phyloP scores from a whole-genome alignment of 2,113 vertebrate species.

The Tetrax tetrax region DNA sequence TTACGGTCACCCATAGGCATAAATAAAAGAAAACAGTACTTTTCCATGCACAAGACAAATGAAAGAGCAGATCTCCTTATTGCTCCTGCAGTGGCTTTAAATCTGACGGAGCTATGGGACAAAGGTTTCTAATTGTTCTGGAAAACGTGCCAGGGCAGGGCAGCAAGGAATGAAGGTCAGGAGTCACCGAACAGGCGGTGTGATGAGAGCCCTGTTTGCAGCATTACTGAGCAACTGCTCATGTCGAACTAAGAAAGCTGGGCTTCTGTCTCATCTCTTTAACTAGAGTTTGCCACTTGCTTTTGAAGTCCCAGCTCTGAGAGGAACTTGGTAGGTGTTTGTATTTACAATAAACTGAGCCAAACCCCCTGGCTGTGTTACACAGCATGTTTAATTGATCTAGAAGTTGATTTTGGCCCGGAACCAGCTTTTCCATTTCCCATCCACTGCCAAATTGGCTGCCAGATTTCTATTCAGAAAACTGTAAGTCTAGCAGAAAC shows the following conservation, averaged over 20 bases:
- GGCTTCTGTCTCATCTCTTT: neutral
- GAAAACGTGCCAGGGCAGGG: neutral
- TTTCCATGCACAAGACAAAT: neutral
- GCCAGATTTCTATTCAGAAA: neutral
- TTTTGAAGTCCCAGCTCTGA: neutral
- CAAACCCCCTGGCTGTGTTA: neutral
- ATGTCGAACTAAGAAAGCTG: neutral
- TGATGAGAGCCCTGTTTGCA: neutral
- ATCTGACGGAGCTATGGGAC: neutral
- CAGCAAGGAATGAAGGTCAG: neutral
- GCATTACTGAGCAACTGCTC: neutral
- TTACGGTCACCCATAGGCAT: fast-evolving
- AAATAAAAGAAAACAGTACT: neutral
- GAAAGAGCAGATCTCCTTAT: neutral
- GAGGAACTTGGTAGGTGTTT: neutral
- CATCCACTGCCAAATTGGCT: neutral
- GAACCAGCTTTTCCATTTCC: neutral
- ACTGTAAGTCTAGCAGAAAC: neutral
- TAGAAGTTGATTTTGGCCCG: neutral
- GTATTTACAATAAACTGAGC: neutral
- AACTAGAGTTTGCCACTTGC: neutral
- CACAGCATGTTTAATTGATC: neutral
- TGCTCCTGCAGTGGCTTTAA: neutral
- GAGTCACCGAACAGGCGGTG: neutral
- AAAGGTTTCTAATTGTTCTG: neutral